Evolutionary conservation across 2,113 vertebrate genomes (phyloP), one percentile per base, ranked within the genome.

Genomic region (Engraulis encrasicolus): DNA sequence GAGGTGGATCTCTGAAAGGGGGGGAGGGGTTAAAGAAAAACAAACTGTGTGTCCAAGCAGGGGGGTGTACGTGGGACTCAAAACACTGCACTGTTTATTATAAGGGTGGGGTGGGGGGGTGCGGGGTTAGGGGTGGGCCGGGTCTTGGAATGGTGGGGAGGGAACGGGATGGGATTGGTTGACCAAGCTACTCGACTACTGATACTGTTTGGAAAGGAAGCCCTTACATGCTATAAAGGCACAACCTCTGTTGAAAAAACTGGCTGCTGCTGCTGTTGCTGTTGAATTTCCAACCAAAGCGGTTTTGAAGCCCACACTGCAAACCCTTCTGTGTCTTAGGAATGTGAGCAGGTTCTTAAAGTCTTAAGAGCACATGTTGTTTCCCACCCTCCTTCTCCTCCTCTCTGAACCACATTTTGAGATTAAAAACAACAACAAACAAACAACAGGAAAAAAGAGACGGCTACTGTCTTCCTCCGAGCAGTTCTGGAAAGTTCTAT

Each of bases 151-250:
- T 71, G 66, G 1, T 74, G 14, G 66, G 66, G 27, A 0, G 6
- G 58, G 58, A 23, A 6, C 9, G 6, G 19, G 54, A 23, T 23
- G 27, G 27, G 66, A 27, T 20, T n/a, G 66, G 66, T 74, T 74
- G 91, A 90, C 90, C 91, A 93, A 94, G 92, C 91, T 92, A 87
- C 89, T 91, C 86, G 91, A 95, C 94, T 95, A 95, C 94, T 95
- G 94, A 94, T 91, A 90, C 91, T 93, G 92, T 94, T 90, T 86
- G 87, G 91, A 91, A 90, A 89, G 88, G 90, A 84, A 82, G 91
- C 90, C 91, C 89, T 86, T 91, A 92, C 92, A 74, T 91, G 90
- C 91, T 92, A n/a, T n/a, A 89, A 86, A 92, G 78, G 90, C 90
- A 87, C 79, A 78, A 88, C 91, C 90, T 48, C 89, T 84, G 87